Evolutionary conservation across 2,888 invertebrate genomes (phyloP).

Genomic region (Papilio demoleus): DNA sequence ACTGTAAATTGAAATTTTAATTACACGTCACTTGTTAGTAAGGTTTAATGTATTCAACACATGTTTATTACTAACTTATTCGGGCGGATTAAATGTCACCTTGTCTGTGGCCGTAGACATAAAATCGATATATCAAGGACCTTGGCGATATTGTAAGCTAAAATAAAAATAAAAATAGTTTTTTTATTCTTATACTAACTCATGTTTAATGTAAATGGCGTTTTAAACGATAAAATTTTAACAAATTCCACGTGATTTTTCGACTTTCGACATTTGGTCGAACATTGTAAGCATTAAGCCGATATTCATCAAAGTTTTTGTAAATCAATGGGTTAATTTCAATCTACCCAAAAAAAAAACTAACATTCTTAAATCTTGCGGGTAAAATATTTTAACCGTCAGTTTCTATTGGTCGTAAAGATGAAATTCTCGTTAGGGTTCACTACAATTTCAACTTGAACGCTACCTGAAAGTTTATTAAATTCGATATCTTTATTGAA

Average conservation of each 20-base stretch:
- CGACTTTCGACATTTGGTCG: no score
- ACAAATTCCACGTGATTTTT: no score
- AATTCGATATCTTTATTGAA: constrained; percentile 1
- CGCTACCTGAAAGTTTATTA: not conserved
- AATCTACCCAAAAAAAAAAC: no score
- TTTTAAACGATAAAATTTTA: not conserved
- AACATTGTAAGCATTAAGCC: no score
- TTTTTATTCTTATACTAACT: not conserved
- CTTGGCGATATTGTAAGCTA: not conserved
- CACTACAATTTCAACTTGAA: not conserved
- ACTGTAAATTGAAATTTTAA: not conserved
- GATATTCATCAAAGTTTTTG: no score
- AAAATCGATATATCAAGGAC: constrained; percentile 5
- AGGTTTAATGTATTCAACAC: constrained; percentile 4
- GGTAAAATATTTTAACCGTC: no score
- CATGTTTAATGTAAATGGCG: not conserved
- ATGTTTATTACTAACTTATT: constrained; percentile 19
- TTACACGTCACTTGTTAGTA: constrained; percentile 10
- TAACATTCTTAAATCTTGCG: no score
- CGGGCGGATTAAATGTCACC: constrained; percentile 1
- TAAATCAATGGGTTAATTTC: no score
- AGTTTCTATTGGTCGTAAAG: no score
- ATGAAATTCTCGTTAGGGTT: not conserved
- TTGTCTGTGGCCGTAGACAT: constrained; percentile 12
- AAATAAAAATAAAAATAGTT: not conserved